A percentile compares a stretch with the other conserved stretches of the same genome.
phyloP scores from a whole-genome alignment of 2,888 invertebrate genomes.

The Coenonympha arcania region DNA sequence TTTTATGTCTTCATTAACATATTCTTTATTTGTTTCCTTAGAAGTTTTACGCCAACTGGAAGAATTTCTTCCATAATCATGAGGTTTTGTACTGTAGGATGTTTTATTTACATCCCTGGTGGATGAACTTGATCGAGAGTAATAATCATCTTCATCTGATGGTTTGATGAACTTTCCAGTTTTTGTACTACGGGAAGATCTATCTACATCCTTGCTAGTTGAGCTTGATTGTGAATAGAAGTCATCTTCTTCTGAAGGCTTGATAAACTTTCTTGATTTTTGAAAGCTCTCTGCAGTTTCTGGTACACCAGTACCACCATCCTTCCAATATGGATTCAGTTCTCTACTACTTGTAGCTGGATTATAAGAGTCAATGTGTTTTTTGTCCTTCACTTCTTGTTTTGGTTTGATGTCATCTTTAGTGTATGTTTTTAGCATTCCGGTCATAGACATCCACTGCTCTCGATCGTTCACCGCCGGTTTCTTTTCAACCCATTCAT shows the following conservation, averaged over 20 bases:
- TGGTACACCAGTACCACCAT: constrained; percentile 90
- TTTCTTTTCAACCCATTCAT: constrained; percentile 78
- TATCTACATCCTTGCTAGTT: constrained; percentile 21
- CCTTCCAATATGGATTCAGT: constrained; percentile 94
- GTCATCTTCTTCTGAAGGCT: constrained; percentile 53
- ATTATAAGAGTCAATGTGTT: constrained; percentile 75
- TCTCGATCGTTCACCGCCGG: constrained; percentile 68
- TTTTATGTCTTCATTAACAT: constrained; percentile 1
- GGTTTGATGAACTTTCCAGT: constrained; percentile 54
- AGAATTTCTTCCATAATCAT: constrained; percentile 15
- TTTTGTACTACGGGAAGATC: not conserved
- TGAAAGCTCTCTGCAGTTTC: constrained; percentile 50
- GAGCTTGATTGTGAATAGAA: constrained; percentile 38
- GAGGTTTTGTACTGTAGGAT: not conserved
- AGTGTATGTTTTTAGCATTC: constrained; percentile 61
- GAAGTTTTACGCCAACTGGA: constrained; percentile 29
- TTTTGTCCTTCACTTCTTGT: constrained; percentile 67
- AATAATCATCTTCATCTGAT: constrained; percentile 44
- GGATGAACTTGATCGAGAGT: constrained; percentile 33
- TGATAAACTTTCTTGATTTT: constrained; percentile 52
- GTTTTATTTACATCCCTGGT: constrained; percentile 19
- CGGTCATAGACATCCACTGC: constrained; percentile 85
- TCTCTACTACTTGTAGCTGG: constrained; percentile 83
- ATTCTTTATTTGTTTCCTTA: constrained; percentile 13
- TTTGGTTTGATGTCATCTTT: constrained; percentile 65